A percentile compares a stretch with the other conserved stretches of the same genome.
Evolutionary conservation across 2,797 vertebrate genomes (phyloP).

Genomic region (Urocyon cinereoargenteus): DNA sequence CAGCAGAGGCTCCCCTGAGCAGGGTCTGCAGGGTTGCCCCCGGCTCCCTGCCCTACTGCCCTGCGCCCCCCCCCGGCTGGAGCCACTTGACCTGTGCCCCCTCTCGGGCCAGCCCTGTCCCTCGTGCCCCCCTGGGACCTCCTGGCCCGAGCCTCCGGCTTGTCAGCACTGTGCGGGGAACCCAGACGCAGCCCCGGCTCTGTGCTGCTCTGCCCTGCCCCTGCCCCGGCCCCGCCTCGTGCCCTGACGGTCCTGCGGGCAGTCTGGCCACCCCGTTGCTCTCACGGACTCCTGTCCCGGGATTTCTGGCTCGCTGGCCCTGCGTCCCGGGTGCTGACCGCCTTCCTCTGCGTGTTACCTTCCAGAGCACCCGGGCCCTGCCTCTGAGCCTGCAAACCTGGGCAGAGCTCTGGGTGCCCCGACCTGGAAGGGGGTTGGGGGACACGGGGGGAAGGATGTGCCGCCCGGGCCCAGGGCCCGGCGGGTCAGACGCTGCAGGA

Average conservation of each 20-base stretch:
- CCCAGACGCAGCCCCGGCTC: neutral
- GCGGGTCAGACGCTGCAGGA: neutral
- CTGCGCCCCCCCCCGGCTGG: too few species aligned
- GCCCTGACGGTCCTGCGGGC: neutral
- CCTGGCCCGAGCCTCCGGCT: neutral
- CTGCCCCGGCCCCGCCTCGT: neutral
- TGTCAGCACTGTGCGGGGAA: neutral
- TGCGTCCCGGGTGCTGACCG: neutral
- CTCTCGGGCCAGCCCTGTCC: neutral
- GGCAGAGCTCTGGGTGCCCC: neutral
- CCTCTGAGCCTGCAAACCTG: neutral
- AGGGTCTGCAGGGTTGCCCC: neutral
- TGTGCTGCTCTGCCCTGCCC: neutral
- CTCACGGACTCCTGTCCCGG: neutral
- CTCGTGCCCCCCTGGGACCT: neutral
- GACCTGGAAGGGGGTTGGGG: neutral
- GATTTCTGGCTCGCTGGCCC: neutral
- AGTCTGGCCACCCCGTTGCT: neutral
- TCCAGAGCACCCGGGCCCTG: neutral
- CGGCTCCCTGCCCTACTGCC: neutral
- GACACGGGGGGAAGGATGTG: neutral
- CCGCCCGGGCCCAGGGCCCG: neutral
- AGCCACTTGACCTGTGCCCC: neutral
- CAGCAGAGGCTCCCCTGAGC: too few species aligned
- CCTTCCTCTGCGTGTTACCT: neutral